Percentiles rank a stretch among this genome's conserved stretches.
These are phyloP conservation scores for Micrastur ruficollis DNA, from an alignment of 2,797 vertebrate genomes.

Conservation along the genomic window DNA sequence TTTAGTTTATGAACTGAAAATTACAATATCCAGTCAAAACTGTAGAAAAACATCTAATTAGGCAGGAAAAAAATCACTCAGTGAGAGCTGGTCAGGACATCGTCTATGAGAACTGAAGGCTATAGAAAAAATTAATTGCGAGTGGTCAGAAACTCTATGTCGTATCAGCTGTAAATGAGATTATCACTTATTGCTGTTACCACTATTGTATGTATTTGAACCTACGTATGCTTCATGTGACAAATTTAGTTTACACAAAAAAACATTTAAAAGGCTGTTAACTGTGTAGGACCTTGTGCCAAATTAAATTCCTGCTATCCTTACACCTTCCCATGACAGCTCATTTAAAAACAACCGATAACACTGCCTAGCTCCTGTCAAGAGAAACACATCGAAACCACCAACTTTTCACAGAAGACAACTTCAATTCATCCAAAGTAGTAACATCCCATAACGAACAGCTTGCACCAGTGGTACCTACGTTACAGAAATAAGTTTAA, in stretches of 20 bases:
- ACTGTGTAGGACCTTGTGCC: neutral
- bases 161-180: neutral
- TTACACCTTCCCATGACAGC: neutral
- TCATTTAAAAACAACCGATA: slow-evolving; percentile 46
- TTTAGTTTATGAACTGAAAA: slow-evolving; percentile 3
- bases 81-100: neutral
- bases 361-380: slow-evolving; percentile 26
- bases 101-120: neutral
- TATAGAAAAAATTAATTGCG: neutral
- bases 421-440: slow-evolving; percentile 20
- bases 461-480: neutral
- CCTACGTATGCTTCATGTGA: neutral
- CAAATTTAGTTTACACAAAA: neutral
- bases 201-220: neutral
- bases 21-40: neutral
- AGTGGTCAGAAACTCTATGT: neutral
- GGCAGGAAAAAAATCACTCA: neutral
- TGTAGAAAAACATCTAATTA: neutral
- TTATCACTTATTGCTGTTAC: neutral
- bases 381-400: neutral
- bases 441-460: neutral
- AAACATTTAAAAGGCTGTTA: neutral
- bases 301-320: neutral
- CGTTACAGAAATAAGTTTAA: slow-evolving; percentile 40
- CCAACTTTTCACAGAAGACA: slow-evolving; percentile 24